A percentile compares a stretch with the other conserved stretches of the same genome.
Evolutionary conservation across 2,113 vertebrate genomes (phyloP).

Genomic region (Cyprinus carpio): DNA sequence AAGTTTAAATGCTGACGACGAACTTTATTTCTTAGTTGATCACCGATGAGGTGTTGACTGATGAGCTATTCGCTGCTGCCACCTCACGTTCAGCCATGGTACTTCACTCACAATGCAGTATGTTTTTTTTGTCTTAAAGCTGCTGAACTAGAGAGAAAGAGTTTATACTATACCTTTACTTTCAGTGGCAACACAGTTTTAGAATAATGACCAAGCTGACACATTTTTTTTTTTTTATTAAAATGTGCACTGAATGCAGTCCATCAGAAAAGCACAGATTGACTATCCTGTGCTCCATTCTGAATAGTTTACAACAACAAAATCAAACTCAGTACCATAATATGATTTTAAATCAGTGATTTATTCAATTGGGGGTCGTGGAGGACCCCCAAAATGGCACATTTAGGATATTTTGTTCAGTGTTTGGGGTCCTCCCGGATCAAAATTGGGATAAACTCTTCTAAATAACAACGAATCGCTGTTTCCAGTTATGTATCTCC

Average conservation of each 20-base stretch:
- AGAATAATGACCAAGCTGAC: background rate
- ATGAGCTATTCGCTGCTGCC: slow-evolving; percentile 68
- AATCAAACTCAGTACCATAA: background rate
- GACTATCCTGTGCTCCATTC: background rate
- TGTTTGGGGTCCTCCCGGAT: background rate
- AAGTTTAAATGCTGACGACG: slow-evolving; percentile 58
- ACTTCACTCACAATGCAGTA: slow-evolving; percentile 48
- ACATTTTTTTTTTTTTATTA: background rate
- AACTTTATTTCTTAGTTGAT: slow-evolving; percentile 38
- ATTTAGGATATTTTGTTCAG: background rate
- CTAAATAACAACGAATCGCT: background rate
- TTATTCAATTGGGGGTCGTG: background rate
- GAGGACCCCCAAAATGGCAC: background rate
- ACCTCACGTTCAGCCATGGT: slow-evolving; percentile 61
- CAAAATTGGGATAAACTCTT: background rate
- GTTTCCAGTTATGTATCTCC: background rate
- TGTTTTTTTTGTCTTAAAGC: slow-evolving; percentile 17
- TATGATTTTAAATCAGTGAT: background rate
- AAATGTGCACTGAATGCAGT: background rate
- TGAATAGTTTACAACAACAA: too few species aligned
- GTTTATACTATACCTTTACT: background rate
- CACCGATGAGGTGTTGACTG: slow-evolving; percentile 37
- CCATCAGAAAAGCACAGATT: background rate
- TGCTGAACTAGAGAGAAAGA: background rate
- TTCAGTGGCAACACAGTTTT: background rate